phyloP scores from a whole-genome alignment of 2,113 vertebrate species.

The Colaptes auratus region DNA sequence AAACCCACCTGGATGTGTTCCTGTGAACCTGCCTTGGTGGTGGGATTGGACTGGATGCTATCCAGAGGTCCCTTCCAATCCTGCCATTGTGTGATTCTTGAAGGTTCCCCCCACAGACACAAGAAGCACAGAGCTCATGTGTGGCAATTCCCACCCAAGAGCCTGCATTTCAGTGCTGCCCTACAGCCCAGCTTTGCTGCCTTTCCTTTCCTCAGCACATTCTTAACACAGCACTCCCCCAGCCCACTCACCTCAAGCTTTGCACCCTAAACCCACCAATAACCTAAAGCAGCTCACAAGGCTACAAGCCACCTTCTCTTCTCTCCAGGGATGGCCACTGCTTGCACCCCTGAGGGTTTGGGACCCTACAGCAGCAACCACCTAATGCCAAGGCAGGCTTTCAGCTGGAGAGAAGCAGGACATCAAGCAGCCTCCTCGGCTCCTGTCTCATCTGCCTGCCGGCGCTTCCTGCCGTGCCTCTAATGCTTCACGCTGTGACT shows the following conservation, averaged over 20 bases:
- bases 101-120: background rate
- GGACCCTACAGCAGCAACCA: background rate
- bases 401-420: background rate
- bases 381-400: background rate
- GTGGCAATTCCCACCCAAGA: background rate
- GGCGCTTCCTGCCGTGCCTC: rapidly evolving
- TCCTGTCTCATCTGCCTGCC: background rate
- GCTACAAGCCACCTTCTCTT: background rate
- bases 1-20: too few species aligned
- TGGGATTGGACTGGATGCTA: too few species aligned
- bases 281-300: background rate
- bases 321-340: rapidly evolving
- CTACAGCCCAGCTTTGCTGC: background rate
- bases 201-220: background rate
- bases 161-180: background rate
- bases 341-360: background rate
- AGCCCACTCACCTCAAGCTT: background rate
- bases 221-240: background rate
- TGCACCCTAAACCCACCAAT: background rate
- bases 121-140: rapidly evolving
- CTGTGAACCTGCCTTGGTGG: too few species aligned
- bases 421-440: background rate
- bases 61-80: too few species aligned
- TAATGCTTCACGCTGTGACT: background rate
- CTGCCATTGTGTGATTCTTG: too few species aligned